phyloP scores from a whole-genome alignment of 2,113 vertebrate genomes.

The Zapornia atra region DNA sequence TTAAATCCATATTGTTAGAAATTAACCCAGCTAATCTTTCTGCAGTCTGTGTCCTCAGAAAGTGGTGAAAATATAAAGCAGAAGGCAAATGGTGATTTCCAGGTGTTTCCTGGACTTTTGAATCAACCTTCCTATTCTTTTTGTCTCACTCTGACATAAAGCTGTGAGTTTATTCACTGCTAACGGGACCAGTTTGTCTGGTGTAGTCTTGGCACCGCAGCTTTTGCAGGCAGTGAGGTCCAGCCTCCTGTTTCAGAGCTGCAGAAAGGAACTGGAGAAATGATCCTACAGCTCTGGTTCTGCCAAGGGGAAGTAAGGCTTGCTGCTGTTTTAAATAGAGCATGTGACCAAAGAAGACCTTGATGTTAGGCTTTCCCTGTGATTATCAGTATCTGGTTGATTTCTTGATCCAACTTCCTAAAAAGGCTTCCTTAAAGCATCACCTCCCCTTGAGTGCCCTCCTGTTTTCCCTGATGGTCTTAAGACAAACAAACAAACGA shows the following conservation, averaged over 20 bases:
- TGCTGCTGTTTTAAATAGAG: neutral
- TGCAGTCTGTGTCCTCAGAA: neutral
- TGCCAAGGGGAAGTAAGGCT: neutral
- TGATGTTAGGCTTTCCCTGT: neutral
- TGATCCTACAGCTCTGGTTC: neutral
- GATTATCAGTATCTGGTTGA: neutral
- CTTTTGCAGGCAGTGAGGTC: neutral
- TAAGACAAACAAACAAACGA: neutral
- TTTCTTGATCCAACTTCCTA: neutral
- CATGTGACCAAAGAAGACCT: neutral
- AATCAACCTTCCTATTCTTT: neutral
- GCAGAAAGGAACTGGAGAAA: neutral
- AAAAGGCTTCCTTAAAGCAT: neutral
- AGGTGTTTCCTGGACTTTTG: neutral
- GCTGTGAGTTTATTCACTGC: neutral
- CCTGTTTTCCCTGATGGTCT: neutral
- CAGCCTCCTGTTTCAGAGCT: neutral
- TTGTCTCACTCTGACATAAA: neutral
- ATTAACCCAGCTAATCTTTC: neutral
- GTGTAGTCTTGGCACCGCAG: neutral
- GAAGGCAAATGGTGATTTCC: neutral
- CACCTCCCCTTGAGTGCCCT: neutral
- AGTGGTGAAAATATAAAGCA: neutral
- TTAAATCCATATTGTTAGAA: neutral
- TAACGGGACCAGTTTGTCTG: neutral